Evolutionary conservation across 2,888 invertebrate species (phyloP).

Genomic region (Leptopilina drosophilae): DNA sequence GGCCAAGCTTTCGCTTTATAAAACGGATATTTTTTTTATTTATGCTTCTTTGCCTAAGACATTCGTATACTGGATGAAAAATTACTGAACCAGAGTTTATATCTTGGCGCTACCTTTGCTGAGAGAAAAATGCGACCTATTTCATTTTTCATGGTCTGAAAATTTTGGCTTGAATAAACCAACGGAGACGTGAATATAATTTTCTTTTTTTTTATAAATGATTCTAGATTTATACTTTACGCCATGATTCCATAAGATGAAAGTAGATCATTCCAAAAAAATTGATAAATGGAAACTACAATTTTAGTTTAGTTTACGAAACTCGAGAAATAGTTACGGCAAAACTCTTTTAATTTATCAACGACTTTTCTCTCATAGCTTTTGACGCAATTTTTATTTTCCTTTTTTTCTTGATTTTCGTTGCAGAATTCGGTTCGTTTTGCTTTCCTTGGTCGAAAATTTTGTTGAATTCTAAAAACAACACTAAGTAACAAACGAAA

Average conservation of each 20-base stretch:
- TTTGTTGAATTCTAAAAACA: neutral
- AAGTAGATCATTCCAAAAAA: too few relatives aligned
- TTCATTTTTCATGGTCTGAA: conserved; percentile 38
- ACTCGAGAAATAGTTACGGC: neutral
- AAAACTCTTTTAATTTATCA: neutral
- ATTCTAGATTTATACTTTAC: conserved; percentile 14
- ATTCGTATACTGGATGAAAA: conserved; percentile 4
- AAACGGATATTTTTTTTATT: conserved; percentile 14
- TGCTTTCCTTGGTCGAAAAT: conserved; percentile 36
- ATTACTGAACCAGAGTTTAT: conserved; percentile 14
- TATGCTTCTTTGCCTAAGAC: conserved; percentile 32
- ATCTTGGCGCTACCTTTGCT: conserved; percentile 15
- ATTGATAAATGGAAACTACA: neutral
- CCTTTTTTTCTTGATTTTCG: neutral
- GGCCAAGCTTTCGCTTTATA: conserved; percentile 27
- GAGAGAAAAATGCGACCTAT: conserved; percentile 16
- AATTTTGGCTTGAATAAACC: conserved; percentile 33
- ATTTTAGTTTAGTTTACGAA: neutral
- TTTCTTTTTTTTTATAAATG: neutral
- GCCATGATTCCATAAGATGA: neutral
- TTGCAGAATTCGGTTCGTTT: conserved; percentile 31
- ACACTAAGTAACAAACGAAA: neutral
- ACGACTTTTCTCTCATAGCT: neutral
- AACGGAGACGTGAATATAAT: conserved; percentile 17
- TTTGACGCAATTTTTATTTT: neutral